Conservation (phyloP, 1,140 invertebrate genomes). For the Leptoteleia sp. region DNA sequence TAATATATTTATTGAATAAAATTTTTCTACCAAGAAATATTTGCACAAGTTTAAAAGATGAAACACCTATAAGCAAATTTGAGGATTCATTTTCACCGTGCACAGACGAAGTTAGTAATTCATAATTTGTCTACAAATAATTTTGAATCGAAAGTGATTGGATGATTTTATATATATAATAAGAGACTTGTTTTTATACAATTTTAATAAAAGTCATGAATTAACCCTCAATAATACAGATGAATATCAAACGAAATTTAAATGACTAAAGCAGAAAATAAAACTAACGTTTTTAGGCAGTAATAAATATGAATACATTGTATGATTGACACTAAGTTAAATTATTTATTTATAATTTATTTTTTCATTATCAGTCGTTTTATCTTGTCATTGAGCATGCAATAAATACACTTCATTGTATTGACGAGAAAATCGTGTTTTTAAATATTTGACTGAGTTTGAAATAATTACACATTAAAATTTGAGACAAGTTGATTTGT, state of each 20-base stretch:
- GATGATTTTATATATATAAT: too few species aligned
- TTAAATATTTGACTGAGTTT: background rate
- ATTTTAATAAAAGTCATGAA: background rate
- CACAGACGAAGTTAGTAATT: conserved; percentile 40
- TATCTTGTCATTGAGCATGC: conserved; percentile 18
- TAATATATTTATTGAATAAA: background rate
- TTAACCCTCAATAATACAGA: conserved; percentile 5
- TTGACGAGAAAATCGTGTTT: background rate
- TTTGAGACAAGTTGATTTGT: background rate
- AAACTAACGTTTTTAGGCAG: too few species aligned
- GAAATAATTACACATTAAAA: too few species aligned
- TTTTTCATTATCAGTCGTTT: conserved; percentile 27
- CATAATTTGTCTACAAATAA: conserved; percentile 35
- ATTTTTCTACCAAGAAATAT: conserved; percentile 30
- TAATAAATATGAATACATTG: background rate
- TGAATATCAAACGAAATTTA: background rate
- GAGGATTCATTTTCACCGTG: conserved; percentile 55
- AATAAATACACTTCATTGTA: background rate
- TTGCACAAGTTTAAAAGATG: conserved; percentile 16
- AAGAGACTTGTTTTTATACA: background rate
- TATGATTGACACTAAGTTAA: conserved; percentile 4
- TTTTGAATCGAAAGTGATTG: conserved; percentile 60
- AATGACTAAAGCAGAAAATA: too few species aligned
- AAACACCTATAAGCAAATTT: conserved; percentile 36
- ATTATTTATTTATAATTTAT: conserved; percentile 13